Percentiles rank a stretch among this genome's conserved stretches.
These are phyloP conservation scores for Paedocypris sp. DNA, from an alignment of 2,113 vertebrate species.

Conservation along the genomic window DNA sequence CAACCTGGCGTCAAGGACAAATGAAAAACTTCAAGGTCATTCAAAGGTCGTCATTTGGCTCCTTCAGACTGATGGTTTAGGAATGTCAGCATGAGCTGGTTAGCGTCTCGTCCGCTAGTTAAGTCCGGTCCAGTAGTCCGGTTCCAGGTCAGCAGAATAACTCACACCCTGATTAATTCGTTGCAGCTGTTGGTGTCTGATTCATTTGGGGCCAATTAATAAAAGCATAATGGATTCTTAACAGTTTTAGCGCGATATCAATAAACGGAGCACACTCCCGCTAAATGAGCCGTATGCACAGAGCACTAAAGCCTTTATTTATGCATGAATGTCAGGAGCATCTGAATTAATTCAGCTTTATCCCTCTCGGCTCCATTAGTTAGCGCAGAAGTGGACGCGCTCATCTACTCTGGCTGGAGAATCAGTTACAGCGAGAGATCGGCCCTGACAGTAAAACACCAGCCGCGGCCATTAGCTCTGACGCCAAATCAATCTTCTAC, in stretches of 20 bases:
- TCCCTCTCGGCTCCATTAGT: constrained; percentile 20
- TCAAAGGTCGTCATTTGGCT: no score
- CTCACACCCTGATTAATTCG: background rate
- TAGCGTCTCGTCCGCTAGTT: no score
- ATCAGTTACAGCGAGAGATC: constrained; percentile 13
- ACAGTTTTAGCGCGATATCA: constrained; percentile 27
- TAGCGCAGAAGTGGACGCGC: constrained; percentile 1
- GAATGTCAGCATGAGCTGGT: no score
- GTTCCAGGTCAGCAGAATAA: no score
- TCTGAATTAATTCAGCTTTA: constrained; percentile 13
- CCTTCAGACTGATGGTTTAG: no score
- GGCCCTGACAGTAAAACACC: constrained; percentile 7
- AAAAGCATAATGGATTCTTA: constrained; percentile 33
- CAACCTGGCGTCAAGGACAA: no score
- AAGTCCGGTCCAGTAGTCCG: no score
- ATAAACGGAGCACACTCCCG: constrained; percentile 18
- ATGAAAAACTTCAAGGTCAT: no score
- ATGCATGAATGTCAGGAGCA: constrained; percentile 10
- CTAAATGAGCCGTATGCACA: constrained; percentile 9
- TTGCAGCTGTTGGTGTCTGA: constrained; percentile 9
- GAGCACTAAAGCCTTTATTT: constrained; percentile 14
- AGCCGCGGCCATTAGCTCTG: background rate
- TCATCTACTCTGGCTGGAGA: background rate
- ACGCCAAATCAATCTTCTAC: background rate
- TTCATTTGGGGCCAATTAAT: constrained; percentile 33